A percentile compares a stretch with the other conserved stretches of the same genome.
Evolutionary conservation across 2,113 vertebrate species (phyloP).

Genomic region (Ochotona princeps): DNA sequence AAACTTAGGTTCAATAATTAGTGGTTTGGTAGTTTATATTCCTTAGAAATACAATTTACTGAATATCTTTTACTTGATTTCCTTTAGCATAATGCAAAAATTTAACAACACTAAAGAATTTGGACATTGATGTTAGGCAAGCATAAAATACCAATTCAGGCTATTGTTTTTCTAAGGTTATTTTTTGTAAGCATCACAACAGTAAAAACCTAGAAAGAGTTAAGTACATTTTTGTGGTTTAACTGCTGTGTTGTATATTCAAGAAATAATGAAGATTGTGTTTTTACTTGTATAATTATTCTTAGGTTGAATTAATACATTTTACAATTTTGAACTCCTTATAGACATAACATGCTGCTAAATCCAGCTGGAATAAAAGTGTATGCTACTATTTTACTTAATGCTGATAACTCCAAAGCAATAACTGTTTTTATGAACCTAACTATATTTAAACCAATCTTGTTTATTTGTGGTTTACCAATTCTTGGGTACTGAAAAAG

Average conservation of each 20-base stretch:
- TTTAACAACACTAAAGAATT: neutral
- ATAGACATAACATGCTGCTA: neutral
- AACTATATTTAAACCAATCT: neutral
- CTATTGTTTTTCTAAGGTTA: neutral
- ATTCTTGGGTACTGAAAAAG: neutral
- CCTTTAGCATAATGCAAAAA: neutral
- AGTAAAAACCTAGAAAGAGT: neutral
- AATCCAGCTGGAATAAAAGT: neutral
- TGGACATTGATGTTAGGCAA: neutral
- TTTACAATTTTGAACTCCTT: constrained; percentile 2
- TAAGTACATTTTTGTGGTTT: neutral
- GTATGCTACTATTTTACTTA: neutral
- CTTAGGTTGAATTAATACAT: neutral
- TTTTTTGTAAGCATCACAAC: constrained; percentile 15
- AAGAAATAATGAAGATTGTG: neutral
- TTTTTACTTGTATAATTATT: neutral
- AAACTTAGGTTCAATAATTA: constrained; percentile 26
- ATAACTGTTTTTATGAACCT: neutral
- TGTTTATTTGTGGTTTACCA: neutral
- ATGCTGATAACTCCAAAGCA: neutral
- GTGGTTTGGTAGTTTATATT: constrained; percentile 1
- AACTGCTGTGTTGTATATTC: neutral
- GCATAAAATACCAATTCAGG: neutral
- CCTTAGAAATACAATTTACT: constrained; percentile 20
- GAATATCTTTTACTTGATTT: neutral